Percentiles rank a stretch among this genome's conserved stretches.
These are phyloP conservation scores for Gallinago stenura DNA, from an alignment of 2,797 vertebrate genomes.

Conservation along the genomic window DNA sequence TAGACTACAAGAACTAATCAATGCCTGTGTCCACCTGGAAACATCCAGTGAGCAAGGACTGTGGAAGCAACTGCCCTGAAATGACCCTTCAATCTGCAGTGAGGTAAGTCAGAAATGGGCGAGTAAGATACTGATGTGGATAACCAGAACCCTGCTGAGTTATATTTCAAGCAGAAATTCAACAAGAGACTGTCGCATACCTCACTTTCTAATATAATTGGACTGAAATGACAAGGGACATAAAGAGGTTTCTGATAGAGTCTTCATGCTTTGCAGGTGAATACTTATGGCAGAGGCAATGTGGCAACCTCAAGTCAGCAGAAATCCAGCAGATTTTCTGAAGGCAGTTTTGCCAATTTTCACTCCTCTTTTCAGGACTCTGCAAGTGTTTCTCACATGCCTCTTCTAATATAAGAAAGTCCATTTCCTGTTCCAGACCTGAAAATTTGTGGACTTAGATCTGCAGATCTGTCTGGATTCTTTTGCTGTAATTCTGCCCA, in stretches of 20 bases:
- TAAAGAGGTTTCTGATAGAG: neutral
- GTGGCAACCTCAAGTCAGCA: neutral
- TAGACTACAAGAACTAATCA: neutral
- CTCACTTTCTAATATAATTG: neutral
- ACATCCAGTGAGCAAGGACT: neutral
- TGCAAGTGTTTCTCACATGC: neutral
- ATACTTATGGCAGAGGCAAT: neutral
- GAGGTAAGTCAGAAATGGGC: neutral
- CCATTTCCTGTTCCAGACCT: neutral
- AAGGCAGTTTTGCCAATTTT: neutral
- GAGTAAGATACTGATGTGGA: neutral
- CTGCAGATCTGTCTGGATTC: neutral
- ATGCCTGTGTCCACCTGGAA: neutral
- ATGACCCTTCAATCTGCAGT: neutral
- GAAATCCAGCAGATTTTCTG: neutral
- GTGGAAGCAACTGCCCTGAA: neutral
- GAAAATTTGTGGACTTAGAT: neutral
- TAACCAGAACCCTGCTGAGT: neutral
- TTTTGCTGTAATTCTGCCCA: neutral
- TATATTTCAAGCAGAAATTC: neutral
- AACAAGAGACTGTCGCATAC: rapidly evolving
- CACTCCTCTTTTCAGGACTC: neutral
- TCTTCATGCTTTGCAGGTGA: neutral
- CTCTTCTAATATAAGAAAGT: neutral
- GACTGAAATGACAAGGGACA: neutral